phyloP scores from a whole-genome alignment of 2,113 vertebrate genomes.

The Cyanoramphus novaezelandiae region DNA sequence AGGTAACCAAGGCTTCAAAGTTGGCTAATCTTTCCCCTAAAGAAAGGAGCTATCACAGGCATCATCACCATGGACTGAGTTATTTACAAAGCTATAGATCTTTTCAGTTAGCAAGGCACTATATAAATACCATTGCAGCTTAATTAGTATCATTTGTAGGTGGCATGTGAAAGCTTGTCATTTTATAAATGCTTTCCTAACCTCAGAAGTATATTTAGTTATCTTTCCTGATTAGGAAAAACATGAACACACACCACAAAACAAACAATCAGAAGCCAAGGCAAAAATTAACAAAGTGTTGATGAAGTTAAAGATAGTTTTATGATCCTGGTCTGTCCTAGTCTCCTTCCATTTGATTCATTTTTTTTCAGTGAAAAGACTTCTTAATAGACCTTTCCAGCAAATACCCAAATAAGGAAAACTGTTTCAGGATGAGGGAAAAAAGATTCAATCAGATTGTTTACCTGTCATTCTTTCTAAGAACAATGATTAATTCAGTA shows the following conservation, averaged over 20 bases:
- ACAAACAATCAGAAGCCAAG: neutral
- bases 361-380: neutral
- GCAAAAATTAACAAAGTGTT: neutral
- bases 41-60: neutral
- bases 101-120: neutral
- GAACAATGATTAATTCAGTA: neutral
- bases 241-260: neutral
- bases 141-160: neutral
- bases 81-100: neutral
- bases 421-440: neutral
- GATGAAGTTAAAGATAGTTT: neutral
- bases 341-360: neutral
- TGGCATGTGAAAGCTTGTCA: neutral
- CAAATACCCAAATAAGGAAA: neutral
- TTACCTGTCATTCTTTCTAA: neutral
- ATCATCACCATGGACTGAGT: neutral
- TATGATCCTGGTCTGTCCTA: neutral
- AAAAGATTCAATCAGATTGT: neutral
- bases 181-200: neutral
- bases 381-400: conserved; percentile 8
- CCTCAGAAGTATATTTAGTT: neutral
- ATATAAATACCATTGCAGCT: neutral
- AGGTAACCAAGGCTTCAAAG: neutral
- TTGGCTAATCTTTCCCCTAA: neutral
- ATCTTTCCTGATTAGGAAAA: neutral